Evolutionary conservation across 2,797 vertebrate species (phyloP), one percentile per base, ranked within the genome.

Genomic region (Poecilia gillii): DNA sequence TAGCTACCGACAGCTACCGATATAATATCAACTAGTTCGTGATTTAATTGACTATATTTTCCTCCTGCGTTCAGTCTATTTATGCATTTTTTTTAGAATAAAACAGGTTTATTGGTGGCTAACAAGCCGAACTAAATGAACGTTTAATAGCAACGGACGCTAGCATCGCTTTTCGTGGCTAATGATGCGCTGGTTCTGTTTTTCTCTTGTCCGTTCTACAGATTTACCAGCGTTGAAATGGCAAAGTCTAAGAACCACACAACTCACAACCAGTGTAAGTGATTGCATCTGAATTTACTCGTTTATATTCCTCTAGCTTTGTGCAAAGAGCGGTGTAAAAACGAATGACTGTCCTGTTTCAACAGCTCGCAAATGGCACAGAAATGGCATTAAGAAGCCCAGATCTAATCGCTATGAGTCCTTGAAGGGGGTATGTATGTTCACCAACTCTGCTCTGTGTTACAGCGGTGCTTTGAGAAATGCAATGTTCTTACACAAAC

Each of bases 231-330:
- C 53, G 82, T 89, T 81, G 89, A 93, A 88, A 99, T 99, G 98
- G 98, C 98, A 23, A 99, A 99, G 97, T 99, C 98, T 11, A 99
- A 99, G 96, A 99, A 99, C 91, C 98, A 99, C 95, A 99, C 98
- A 84, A 98, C 97, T 68, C 98, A 99, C 94, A 99, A 99, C 93
- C 98, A 99, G 85, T 98, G 98, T 99, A 94, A 97, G 98, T 96
- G 53, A 33, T 13, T 57, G 14, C 28, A 49, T 9, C 13, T 31
- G 45, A 4, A 9, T 31, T 72, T 16, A 64, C 59, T 33, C 14
- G 2, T 20, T 4, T 9, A 12, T 25, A 11, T 68, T 2, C 23
- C 23, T 23, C 20, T 8, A 20, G 4, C 8, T 8, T 25, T 51
- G 1, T 25, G 28, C 1, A 12, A 25, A 13, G 31, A 20, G 28